These are phyloP conservation scores for Enoplosus armatus DNA, from an alignment of 2,797 vertebrate species.

Conservation along the genomic window DNA sequence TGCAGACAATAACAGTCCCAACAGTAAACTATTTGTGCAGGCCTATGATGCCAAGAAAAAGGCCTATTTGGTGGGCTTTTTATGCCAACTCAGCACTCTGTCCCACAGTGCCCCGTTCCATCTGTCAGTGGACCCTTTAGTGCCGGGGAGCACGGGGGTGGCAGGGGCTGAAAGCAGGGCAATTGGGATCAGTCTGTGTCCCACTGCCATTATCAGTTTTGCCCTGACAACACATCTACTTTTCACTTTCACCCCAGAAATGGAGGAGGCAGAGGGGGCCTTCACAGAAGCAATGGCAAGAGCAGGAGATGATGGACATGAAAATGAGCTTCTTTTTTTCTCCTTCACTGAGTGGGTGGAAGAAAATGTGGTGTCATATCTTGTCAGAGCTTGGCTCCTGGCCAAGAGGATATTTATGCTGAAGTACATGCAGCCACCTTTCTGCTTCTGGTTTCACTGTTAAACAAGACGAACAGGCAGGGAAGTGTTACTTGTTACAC, in stretches of 20 bases:
- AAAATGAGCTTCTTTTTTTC: conserved; percentile 77
- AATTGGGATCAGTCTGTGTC: conserved; percentile 83
- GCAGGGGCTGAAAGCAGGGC: conserved; percentile 82
- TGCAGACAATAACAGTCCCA: conserved; percentile 24
- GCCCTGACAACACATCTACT: conserved; percentile 84
- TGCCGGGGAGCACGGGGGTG: conserved; percentile 70
- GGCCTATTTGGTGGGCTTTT: conserved; percentile 66
- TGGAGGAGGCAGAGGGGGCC: conserved; percentile 55
- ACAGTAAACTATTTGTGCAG: conserved; percentile 42
- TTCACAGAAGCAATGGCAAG: conserved; percentile 70
- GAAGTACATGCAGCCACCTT: conserved; percentile 50
- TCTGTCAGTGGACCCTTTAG: conserved; percentile 86
- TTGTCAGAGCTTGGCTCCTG: conserved; percentile 70
- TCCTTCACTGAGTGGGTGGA: conserved; percentile 67
- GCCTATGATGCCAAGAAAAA: conserved; percentile 61
- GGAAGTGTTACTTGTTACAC: conserved; percentile 15
- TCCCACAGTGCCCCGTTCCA: conserved; percentile 70
- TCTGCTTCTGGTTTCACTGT: conserved; percentile 50
- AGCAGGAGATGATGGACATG: conserved; percentile 82
- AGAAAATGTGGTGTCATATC: conserved; percentile 80
- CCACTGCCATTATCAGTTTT: conserved; percentile 84
- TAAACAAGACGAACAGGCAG: conserved; percentile 25
- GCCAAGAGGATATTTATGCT: conserved; percentile 66
- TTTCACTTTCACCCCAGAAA: conserved; percentile 83
- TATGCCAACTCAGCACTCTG: conserved; percentile 83